A percentile compares a stretch with the other conserved stretches of the same genome.
Evolutionary conservation across 2,113 vertebrate genomes (phyloP).

Genomic region (Larimichthys polyactis): DNA sequence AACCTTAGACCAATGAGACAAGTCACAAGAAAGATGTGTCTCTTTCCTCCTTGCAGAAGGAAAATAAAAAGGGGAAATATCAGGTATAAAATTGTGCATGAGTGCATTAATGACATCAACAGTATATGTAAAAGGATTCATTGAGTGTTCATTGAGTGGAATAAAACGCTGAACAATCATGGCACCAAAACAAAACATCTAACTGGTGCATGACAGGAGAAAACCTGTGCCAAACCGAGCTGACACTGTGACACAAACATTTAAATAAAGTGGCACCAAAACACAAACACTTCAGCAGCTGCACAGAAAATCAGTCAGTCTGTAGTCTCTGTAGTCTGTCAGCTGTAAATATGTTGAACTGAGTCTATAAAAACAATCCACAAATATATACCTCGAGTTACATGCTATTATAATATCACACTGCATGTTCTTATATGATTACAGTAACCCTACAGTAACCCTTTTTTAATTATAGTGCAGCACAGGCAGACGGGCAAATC

Average conservation of each 20-base stretch:
- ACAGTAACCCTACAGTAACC: conserved; percentile 57
- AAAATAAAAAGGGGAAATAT: not conserved
- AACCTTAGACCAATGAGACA: not conserved
- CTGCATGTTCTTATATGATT: conserved; percentile 47
- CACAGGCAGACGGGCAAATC: conserved; percentile 55
- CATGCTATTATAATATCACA: conserved; percentile 52
- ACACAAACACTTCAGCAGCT: not conserved
- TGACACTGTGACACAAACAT: conserved; percentile 21
- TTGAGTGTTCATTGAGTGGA: not conserved
- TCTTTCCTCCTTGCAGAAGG: not conserved
- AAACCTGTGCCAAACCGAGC: not conserved
- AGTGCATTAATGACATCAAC: not conserved
- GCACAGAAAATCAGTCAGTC: not conserved
- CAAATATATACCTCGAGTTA: conserved; percentile 1
- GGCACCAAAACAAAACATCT: not conserved
- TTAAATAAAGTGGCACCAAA: not conserved
- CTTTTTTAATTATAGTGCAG: conserved; percentile 58
- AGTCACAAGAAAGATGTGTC: not conserved
- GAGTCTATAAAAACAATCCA: not conserved
- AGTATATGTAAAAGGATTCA: not conserved
- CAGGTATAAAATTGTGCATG: not conserved
- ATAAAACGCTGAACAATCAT: not conserved
- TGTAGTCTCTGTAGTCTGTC: not conserved
- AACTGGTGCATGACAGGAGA: not conserved
- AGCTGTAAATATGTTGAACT: not conserved